A percentile compares a stretch with the other conserved stretches of the same genome.
phyloP scores from a whole-genome alignment of 2,888 invertebrate species.

The Drosophila barbarae region DNA sequence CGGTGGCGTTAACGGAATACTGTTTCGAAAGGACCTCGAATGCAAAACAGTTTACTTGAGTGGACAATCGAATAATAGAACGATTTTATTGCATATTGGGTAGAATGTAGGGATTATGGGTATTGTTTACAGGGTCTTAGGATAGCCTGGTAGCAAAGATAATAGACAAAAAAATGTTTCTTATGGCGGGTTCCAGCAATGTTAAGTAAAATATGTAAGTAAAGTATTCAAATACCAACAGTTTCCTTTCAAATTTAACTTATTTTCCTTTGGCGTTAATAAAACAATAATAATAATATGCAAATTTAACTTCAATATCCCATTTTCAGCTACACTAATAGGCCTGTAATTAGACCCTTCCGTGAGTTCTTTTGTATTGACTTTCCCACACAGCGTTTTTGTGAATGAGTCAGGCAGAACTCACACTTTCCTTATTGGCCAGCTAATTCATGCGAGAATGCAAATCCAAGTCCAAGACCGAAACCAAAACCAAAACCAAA shows the following conservation, averaged over 20 bases:
- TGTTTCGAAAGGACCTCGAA: background rate
- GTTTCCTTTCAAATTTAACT: too few relatives aligned
- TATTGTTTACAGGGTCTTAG: too few relatives aligned
- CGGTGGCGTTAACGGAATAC: background rate
- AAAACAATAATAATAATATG: slow-evolving; percentile 1
- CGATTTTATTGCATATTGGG: background rate
- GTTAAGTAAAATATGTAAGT: too few relatives aligned
- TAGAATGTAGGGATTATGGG: background rate
- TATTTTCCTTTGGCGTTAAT: too few relatives aligned
- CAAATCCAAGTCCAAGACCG: slow-evolving; percentile 24
- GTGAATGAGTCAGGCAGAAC: slow-evolving; percentile 12
- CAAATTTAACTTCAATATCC: background rate
- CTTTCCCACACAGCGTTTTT: slow-evolving; percentile 16
- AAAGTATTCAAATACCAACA: too few relatives aligned
- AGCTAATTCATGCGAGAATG: slow-evolving; percentile 42
- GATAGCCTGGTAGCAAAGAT: too few relatives aligned
- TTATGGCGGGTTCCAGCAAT: too few relatives aligned
- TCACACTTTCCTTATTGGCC: slow-evolving; percentile 38
- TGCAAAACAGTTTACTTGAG: slow-evolving; percentile 23
- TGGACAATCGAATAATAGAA: slow-evolving; percentile 1
- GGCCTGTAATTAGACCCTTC: background rate
- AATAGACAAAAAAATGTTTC: too few relatives aligned
- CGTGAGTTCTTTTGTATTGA: slow-evolving; percentile 9
- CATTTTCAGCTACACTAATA: background rate
- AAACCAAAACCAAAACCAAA: slow-evolving; percentile 9